These are phyloP conservation scores for Sisyra terminalis DNA, from an alignment of 2,888 invertebrate species.

Conservation along the genomic window DNA sequence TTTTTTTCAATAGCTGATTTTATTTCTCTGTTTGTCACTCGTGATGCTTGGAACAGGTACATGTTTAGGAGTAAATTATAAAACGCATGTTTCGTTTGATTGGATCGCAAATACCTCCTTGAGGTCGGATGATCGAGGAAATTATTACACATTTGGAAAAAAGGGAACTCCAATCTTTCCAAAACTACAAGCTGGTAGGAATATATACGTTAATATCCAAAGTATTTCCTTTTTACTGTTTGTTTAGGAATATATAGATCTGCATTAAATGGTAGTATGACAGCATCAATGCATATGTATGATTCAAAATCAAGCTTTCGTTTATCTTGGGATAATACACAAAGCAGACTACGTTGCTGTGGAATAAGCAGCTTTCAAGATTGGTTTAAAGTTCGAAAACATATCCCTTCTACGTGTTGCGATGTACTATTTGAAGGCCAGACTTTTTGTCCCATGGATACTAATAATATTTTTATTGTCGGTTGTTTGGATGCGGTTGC, in stretches of 20 bases:
- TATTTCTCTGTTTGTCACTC: slow-evolving; percentile 10
- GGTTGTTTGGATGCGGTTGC: slow-evolving; percentile 13
- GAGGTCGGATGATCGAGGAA: not conserved
- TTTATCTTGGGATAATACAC: slow-evolving; percentile 12
- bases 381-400: slow-evolving; percentile 10
- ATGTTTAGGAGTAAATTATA: slow-evolving; percentile 10
- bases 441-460: not conserved
- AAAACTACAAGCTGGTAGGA: not conserved
- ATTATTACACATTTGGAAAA: not conserved
- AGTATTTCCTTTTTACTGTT: slow-evolving; percentile 5
- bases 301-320: slow-evolving; percentile 8
- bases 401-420: slow-evolving; percentile 12
- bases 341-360: slow-evolving; percentile 13
- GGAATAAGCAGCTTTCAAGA: slow-evolving; percentile 12
- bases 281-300: slow-evolving; percentile 10
- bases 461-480: slow-evolving; percentile 1
- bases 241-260: slow-evolving; percentile 8
- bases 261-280: slow-evolving; percentile 11
- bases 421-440: not conserved
- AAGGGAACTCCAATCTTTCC: not conserved
- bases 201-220: not conserved
- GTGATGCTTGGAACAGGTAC: slow-evolving; percentile 11
- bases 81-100: slow-evolving; percentile 11
- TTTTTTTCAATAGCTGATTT: slow-evolving; percentile 11
- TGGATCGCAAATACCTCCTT: not conserved